These are phyloP conservation scores for Dryococelus australis DNA, from an alignment of 2,888 invertebrate genomes.

Conservation along the genomic window DNA sequence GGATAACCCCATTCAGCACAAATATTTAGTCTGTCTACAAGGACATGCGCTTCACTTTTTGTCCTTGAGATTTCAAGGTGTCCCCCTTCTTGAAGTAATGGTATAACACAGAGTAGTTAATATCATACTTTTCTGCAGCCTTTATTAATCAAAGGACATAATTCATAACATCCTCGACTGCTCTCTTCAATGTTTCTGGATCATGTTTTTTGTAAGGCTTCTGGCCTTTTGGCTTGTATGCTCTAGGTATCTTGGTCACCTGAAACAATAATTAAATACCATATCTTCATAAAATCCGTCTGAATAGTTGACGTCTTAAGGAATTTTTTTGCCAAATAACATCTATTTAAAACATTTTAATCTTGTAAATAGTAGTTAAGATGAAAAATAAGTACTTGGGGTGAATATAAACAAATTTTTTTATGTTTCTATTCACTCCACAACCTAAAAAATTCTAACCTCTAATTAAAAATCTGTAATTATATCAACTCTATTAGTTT, in stretches of 20 bases:
- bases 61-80: slow-evolving; percentile 21
- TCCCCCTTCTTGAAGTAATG: slow-evolving; percentile 13
- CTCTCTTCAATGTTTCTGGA: not conserved
- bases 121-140: slow-evolving; percentile 12
- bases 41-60: slow-evolving; percentile 9
- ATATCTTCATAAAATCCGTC: not conserved
- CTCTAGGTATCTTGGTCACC: slow-evolving; percentile 13
- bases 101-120: slow-evolving; percentile 13
- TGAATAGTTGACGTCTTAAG: not conserved
- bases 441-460: not conserved
- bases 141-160: not conserved
- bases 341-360: not conserved
- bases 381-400: not conserved
- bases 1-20: slow-evolving; percentile 23
- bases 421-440: slow-evolving; percentile 12
- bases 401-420: slow-evolving; percentile 13
- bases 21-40: slow-evolving; percentile 17
- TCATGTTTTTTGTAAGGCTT: not conserved
- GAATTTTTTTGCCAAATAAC: not conserved
- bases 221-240: not conserved
- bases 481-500: not conserved
- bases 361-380: not conserved
- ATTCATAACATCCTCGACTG: slow-evolving; percentile 17
- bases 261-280: slow-evolving; percentile 13
- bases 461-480: not conserved